Evolutionary conservation across 2,888 invertebrate species (phyloP), one percentile per base, ranked within the genome.

Genomic region (Zonitis immaculata): DNA sequence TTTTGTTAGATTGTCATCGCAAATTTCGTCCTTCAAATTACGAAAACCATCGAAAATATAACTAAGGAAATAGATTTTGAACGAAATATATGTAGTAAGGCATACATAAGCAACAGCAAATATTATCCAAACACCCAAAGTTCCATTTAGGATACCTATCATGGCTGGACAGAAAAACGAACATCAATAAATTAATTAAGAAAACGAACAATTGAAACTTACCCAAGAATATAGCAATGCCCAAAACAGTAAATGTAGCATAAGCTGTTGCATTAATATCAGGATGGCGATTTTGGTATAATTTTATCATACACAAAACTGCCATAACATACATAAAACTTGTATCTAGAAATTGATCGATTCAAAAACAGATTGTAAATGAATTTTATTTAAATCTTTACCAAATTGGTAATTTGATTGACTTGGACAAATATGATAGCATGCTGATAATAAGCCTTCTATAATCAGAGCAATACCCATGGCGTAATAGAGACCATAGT

Each of bases 321-420:
- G 91, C 86, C 69, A 92, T 91, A 62, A 93, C 86, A 74, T 94
- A 95, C 94, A 94, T 95, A 73, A 93, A 93, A 61, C 93, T 89
- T 0, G 93, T 92, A 72, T 94, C 93, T 93, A 78, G 22, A 54
- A 55, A 52, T 14, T 49, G 6, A 22, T 25, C n/a, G 16, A 27
- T 9, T 27, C n/a, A n/a, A n/a, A n/a, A n/a, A n/a, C n/a, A n/a
- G n/a, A 8, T 18, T 20, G 22, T 25, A n/a, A 26, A n/a, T 22
- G 22, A 28, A 5, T 7, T 16, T 44, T 16, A 2, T 14, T 46
- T 3, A 5, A 20, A 6, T 11, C 55, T 82, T 75, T 72, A 93
- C 92, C 94, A 74, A 94, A 94, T 72, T 94, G 94, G 74, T 92
- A 94, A 76, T 94, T 94, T 67, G 88, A 87, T 69, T 88, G 87